Conservation (phyloP, 2,113 vertebrate species). For the Corydoras sp. region DNA sequence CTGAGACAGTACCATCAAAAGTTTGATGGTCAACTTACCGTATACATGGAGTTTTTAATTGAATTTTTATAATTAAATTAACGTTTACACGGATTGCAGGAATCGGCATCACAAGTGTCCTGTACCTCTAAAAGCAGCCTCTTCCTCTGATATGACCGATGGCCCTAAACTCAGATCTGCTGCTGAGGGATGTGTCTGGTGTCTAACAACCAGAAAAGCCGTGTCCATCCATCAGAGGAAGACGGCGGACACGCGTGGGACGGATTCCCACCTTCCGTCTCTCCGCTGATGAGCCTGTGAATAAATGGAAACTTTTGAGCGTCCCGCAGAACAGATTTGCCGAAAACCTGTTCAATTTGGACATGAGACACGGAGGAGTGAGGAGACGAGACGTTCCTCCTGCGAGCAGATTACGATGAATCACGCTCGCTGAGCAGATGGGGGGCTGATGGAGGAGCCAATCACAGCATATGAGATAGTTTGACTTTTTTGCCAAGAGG, state of each 20-base stretch:
- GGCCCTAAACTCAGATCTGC: background rate
- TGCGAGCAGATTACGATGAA: conserved; percentile 14
- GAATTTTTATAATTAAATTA: too few relatives aligned
- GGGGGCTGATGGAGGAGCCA: background rate
- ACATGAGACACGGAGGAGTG: background rate
- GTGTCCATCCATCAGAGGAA: too few relatives aligned
- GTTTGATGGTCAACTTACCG: too few relatives aligned
- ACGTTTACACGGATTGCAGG: too few relatives aligned
- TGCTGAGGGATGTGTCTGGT: conserved; percentile 24
- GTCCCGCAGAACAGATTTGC: conserved; percentile 22
- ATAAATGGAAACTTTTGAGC: too few relatives aligned
- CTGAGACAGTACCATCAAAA: too few relatives aligned
- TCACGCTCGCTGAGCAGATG: conserved; percentile 23
- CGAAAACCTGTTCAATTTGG: background rate
- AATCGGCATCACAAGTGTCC: too few relatives aligned
- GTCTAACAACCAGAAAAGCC: background rate
- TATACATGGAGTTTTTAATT: too few relatives aligned
- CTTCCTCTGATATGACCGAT: conserved; percentile 19
- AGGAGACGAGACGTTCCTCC: background rate
- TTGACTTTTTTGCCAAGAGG: conserved; percentile 14
- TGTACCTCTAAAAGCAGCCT: background rate
- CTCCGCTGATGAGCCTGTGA: too few relatives aligned
- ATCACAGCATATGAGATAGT: background rate
- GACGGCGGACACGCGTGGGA: too few relatives aligned
- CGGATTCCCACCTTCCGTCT: too few relatives aligned